Evolutionary conservation across 2,797 vertebrate species (phyloP), one percentile per base, ranked within the genome.

Genomic region (Gallirallus australis): DNA sequence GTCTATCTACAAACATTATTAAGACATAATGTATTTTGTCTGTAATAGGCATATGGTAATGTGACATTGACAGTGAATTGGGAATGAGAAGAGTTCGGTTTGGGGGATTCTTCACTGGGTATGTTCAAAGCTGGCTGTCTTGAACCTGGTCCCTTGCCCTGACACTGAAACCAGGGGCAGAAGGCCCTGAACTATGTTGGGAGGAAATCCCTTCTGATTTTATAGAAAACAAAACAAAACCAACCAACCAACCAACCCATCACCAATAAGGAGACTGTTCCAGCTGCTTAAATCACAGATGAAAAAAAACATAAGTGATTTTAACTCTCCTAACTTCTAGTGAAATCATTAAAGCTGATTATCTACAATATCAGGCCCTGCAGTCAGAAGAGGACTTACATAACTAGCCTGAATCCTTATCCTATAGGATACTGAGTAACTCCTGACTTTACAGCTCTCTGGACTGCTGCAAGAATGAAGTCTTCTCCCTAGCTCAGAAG

Each of bases 251-350:
- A 52, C 18, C 42, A 27, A 50, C 25, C 37, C 37, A 37, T 37
- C 48, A 52, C 25, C 25, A 52, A 31, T 4, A 53, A 4, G 7
- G n/a, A 89, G 21, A 85, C 9, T 48, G 30, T 86, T 86, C 10
- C 47, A 84, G 89, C 20, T 47, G 23, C 50, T 76, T 65, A 65
- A 86, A 90, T 48, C 16, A 37, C 2, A 40, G 20, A 23, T 45
- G 5, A 54, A 33, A 42, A 68, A 68, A 80, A 35, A 24, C 70
- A 10, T 2, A 86, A 71, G 21, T 31, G 12, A 10, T 57, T 81
- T 81, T 83, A 91, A 61, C 33, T 56, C 40, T 16, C 12, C 28
- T 63, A 85, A 83, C 78, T 69, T 90, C 57, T 48, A 72, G 10
- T 39, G 61, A 92, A 80, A 61, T 17, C 27, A 42, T 54, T 28